Evolutionary conservation across 2,888 invertebrate genomes (phyloP).

Genomic region (Dastarcus helophoroides): DNA sequence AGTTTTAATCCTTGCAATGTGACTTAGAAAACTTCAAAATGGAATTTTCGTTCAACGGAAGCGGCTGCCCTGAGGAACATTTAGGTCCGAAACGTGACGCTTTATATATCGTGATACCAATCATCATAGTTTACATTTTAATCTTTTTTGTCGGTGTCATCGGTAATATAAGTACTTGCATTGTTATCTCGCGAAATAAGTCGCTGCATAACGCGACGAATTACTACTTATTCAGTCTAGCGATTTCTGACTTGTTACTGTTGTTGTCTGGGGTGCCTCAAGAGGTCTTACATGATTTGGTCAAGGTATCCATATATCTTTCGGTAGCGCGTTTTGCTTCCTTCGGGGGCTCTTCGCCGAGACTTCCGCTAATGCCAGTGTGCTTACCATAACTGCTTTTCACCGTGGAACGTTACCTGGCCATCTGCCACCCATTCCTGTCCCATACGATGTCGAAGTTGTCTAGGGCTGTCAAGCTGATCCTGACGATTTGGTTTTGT

Average conservation of each 20-base stretch:
- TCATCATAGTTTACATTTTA: conserved; percentile 59
- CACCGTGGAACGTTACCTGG: conserved; percentile 60
- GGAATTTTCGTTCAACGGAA: no score
- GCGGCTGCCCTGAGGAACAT: conserved; percentile 15
- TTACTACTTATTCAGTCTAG: conserved; percentile 74
- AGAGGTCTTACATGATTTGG: conserved; percentile 71
- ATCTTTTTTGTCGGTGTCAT: conserved; percentile 70
- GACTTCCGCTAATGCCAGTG: conserved; percentile 67
- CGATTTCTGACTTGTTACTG: conserved; percentile 72
- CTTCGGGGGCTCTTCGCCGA: conserved; percentile 68
- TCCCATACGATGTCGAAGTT: conserved; percentile 79
- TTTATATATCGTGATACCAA: conserved; percentile 54
- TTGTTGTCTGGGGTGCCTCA: conserved; percentile 70
- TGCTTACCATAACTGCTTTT: conserved; percentile 72
- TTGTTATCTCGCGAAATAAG: conserved; percentile 76
- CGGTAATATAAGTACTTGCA: conserved; percentile 74
- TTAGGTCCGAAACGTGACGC: conserved; percentile 36
- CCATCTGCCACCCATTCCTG: conserved; percentile 53
- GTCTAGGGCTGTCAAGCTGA: conserved; percentile 69
- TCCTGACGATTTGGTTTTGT: conserved; percentile 68
- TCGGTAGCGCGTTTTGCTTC: conserved; percentile 69
- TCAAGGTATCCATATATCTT: conserved; percentile 63
- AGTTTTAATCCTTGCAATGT: no score
- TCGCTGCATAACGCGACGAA: conserved; percentile 77
- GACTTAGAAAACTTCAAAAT: no score